Evolutionary conservation across 37 sponge, comb jelly and placozoan species (phyloP), one percentile per base, ranked within the genome.

Genomic region (Mnemiopsis leidyi): DNA sequence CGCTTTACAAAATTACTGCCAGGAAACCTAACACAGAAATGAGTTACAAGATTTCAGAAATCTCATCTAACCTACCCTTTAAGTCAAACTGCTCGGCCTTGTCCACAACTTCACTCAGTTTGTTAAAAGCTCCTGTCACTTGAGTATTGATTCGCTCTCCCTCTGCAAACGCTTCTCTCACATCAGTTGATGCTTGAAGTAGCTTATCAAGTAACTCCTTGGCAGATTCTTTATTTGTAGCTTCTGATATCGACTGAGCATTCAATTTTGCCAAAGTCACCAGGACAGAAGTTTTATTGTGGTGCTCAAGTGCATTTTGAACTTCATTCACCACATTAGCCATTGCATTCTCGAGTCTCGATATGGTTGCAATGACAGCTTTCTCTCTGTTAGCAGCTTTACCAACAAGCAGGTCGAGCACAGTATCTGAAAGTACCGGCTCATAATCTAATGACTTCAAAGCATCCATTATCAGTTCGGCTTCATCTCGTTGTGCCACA

Each of bases 381-480:
- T 85, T 85, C 48, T 85, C 90, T 39, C 90, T 38, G 29, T 33
- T 85, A n/a, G 90, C 90, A 38, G 90, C 90, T 39, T 85, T 85
- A 23, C 90, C 90, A 13, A 85, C 90, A 28, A 85, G 30, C 24
- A 85, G 24, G 0, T 85, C 90, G 0, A 85, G 29, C 0, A 85
- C 36, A 5, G 36, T 40, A 39, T 85, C 90, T n/a, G 90, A 85
- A 0, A 85, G 35, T 2, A 85, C 90, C 20, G 90, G 90, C 90
- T 85, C 90, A 26, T 85, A 85, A 37, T 85, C 90, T 16, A 40
- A 39, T 16, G 90, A 85, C 0, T 39, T 38, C 30, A 85, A 61
- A 26, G 90, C 90, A 28, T 85, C 90, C 90, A 85, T 40, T 18
- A 85, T 85, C 20, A 77, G 16, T 20, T 77, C 36, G 0, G 79